Evolutionary conservation across 2,888 invertebrate species (phyloP).

Genomic region (Amphipyra berbera): DNA sequence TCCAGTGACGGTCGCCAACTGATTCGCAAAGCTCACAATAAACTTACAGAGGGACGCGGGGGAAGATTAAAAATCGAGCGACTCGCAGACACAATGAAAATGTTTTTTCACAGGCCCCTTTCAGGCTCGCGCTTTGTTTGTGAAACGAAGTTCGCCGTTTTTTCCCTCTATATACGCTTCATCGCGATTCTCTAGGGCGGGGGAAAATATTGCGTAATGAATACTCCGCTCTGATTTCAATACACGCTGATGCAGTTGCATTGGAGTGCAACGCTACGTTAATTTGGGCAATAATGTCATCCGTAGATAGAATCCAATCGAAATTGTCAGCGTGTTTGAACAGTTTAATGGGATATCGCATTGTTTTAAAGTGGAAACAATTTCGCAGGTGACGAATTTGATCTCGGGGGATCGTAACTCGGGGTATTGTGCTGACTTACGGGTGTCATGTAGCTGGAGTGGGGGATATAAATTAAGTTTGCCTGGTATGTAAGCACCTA

Average conservation of each 20-base stretch:
- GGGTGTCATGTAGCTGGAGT: constrained; percentile 40
- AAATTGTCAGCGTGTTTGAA: constrained; percentile 43
- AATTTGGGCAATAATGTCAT: constrained; percentile 69
- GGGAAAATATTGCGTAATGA: constrained; percentile 82
- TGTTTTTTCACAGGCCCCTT: constrained; percentile 87
- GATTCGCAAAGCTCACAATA: constrained; percentile 82
- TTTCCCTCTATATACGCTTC: constrained; percentile 82
- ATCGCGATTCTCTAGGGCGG: constrained; percentile 79
- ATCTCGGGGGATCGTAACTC: constrained; percentile 47
- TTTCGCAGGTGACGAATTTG: constrained; percentile 53
- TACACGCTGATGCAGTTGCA: constrained; percentile 58
- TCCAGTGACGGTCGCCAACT: constrained; percentile 72
- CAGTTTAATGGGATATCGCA: constrained; percentile 45
- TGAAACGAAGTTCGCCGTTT: constrained; percentile 87
- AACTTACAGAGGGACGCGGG: constrained; percentile 81
- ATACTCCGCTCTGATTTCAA: constrained; percentile 75
- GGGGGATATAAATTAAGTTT: constrained; percentile 64
- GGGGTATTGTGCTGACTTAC: constrained; percentile 37
- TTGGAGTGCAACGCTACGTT: constrained; percentile 63
- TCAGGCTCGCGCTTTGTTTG: constrained; percentile 86
- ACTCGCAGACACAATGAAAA: constrained; percentile 87
- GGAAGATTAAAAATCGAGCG: constrained; percentile 89
- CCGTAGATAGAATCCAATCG: constrained; percentile 40
- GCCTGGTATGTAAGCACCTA: constrained; percentile 59
- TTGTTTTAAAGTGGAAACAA: constrained; percentile 48